Percentiles rank a stretch among this genome's conserved stretches.
These are phyloP conservation scores for Ephestia elutella DNA, from an alignment of 1,140 invertebrate species.

Conservation along the genomic window DNA sequence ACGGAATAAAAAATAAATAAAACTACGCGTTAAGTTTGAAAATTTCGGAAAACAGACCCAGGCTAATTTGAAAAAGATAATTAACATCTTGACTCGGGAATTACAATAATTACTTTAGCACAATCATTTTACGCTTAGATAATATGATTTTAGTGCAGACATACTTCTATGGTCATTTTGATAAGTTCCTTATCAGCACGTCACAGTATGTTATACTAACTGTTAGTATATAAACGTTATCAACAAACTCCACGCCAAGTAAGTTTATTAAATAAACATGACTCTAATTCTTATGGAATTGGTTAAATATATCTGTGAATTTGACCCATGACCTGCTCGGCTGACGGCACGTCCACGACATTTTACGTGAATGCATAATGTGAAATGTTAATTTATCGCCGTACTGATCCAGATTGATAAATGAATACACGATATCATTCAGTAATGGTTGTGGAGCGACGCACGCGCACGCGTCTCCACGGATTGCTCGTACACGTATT, in stretches of 20 bases:
- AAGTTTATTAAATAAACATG: not conserved
- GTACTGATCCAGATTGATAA: conserved; percentile 32
- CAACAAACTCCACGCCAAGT: not conserved
- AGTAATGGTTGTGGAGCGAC: conserved; percentile 32
- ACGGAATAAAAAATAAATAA: no score
- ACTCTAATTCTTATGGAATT: not conserved
- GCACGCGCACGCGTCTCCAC: conserved; percentile 15
- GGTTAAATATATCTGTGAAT: not conserved
- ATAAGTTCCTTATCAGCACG: not conserved
- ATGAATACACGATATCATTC: conserved; percentile 38
- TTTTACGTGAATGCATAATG: conserved; percentile 31
- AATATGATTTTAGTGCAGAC: no score
- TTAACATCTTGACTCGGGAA: no score
- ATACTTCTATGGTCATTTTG: not conserved
- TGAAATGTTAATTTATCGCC: conserved; percentile 48
- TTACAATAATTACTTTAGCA: no score
- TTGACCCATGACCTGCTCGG: conserved; percentile 12
- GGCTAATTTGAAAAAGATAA: no score
- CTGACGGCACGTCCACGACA: conserved; percentile 29
- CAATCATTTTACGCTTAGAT: no score
- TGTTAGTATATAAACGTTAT: not conserved
- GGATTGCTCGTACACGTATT: conserved; percentile 11
- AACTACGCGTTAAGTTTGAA: no score
- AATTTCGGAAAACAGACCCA: no score
- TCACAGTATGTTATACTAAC: no score